Conservation (phyloP, 2,888 invertebrate species). For the Euplagia quadripunctaria region DNA sequence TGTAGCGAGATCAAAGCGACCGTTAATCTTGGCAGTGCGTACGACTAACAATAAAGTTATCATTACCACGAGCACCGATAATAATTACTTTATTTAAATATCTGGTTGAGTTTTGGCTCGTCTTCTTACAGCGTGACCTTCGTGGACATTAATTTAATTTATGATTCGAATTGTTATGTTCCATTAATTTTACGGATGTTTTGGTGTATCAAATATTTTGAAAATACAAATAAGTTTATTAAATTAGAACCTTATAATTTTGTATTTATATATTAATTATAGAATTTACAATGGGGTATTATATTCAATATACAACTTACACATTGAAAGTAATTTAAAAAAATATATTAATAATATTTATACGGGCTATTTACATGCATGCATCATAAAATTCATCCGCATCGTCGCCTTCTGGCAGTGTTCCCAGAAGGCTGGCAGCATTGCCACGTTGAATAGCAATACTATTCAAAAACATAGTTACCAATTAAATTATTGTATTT, state of each 20-base stretch:
- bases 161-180: constrained; percentile 60
- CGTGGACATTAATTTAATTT: constrained; percentile 64
- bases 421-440: too few species aligned
- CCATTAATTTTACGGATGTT: constrained; percentile 61
- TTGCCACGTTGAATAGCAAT: too few species aligned
- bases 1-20: constrained; percentile 76
- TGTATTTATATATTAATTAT: too few species aligned
- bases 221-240: constrained; percentile 36
- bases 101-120: constrained; percentile 53
- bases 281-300: too few species aligned
- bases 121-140: constrained; percentile 59
- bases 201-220: constrained; percentile 48
- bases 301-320: too few species aligned
- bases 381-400: too few species aligned
- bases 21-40: constrained; percentile 64
- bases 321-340: too few species aligned
- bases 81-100: constrained; percentile 62
- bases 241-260: constrained; percentile 42
- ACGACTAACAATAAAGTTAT: constrained; percentile 69
- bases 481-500: too few species aligned
- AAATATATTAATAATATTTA: too few species aligned
- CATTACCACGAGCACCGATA: constrained; percentile 50
- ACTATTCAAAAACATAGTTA: too few species aligned
- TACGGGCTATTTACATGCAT: too few species aligned
- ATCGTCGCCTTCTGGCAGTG: too few species aligned